A percentile compares a stretch with the other conserved stretches of the same genome.
phyloP scores from a whole-genome alignment of 2,888 invertebrate genomes.

The Chrysotoxum bicinctum region DNA sequence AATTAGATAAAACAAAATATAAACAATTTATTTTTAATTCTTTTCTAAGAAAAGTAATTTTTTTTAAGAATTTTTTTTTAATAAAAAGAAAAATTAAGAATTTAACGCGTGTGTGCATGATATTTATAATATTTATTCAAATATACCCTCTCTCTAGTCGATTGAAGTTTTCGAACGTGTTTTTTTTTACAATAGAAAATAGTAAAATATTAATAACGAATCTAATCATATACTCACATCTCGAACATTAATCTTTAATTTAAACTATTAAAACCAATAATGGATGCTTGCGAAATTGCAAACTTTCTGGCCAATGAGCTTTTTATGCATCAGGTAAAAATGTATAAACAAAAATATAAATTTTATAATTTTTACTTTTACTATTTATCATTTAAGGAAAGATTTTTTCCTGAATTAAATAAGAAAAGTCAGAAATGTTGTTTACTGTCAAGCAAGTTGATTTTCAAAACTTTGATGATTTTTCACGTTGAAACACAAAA shows the following conservation, averaged over 20 bases:
- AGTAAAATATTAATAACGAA: conserved; percentile 14
- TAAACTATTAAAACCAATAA: conserved; percentile 75
- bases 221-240: not conserved
- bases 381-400: too few species aligned
- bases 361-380: too few species aligned
- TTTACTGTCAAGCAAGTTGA: not conserved
- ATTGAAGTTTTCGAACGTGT: conserved; percentile 42
- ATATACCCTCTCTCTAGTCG: conserved; percentile 35
- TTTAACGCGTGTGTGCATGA: conserved; percentile 71
- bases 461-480: not conserved
- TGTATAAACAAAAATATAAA: not conserved
- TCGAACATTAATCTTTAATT: conserved; percentile 21
- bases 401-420: too few species aligned
- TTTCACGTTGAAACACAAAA: not conserved
- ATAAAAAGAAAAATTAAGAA: conserved; percentile 71
- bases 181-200: conserved; percentile 13
- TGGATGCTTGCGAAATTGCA: conserved; percentile 93
- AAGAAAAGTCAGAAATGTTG: too few species aligned
- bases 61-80: conserved; percentile 47
- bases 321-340: conserved; percentile 90
- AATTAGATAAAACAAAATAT: conserved; percentile 47
- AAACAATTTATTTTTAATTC: conserved; percentile 73
- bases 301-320: conserved; percentile 92
- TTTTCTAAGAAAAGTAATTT: conserved; percentile 75
- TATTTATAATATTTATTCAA: conserved; percentile 54